These are phyloP conservation scores for Hapalemur alaotrensis DNA, from an alignment of 2,797 vertebrate species.

Conservation along the genomic window DNA sequence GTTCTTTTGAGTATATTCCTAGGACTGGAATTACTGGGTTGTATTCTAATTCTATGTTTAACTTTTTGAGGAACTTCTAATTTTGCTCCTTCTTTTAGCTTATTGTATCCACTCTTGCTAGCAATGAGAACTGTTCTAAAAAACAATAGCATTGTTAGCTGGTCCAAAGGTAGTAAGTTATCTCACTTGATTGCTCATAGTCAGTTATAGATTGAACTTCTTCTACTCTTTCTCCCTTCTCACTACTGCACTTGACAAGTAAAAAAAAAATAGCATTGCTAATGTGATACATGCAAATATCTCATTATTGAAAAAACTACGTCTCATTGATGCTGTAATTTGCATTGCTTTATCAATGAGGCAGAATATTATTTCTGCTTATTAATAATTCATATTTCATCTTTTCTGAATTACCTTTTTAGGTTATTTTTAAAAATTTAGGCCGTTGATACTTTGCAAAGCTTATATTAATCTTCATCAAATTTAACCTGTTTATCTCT, in stretches of 20 bases:
- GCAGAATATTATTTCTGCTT: slow-evolving; percentile 19
- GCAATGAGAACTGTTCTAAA: background rate
- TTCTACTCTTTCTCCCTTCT: too few relatives aligned
- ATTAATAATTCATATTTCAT: background rate
- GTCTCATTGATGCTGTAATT: background rate
- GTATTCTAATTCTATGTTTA: background rate
- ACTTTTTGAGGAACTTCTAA: background rate
- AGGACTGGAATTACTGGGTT: background rate
- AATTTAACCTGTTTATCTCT: background rate
- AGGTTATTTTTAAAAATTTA: background rate
- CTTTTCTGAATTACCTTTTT: slow-evolving; percentile 5
- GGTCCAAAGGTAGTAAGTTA: too few relatives aligned
- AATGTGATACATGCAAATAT: background rate
- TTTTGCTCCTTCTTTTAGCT: background rate
- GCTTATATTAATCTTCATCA: background rate
- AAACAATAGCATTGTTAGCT: background rate
- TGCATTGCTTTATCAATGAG: background rate
- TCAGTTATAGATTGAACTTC: too few relatives aligned
- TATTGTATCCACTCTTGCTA: background rate
- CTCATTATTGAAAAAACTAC: background rate
- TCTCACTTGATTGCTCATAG: too few relatives aligned
- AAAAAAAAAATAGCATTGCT: background rate
- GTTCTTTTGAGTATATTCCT: background rate
- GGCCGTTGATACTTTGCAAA: background rate
- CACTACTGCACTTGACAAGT: too few relatives aligned